Conservation (phyloP, 2,113 vertebrate species). For the Forbesichthys agassizii region DNA sequence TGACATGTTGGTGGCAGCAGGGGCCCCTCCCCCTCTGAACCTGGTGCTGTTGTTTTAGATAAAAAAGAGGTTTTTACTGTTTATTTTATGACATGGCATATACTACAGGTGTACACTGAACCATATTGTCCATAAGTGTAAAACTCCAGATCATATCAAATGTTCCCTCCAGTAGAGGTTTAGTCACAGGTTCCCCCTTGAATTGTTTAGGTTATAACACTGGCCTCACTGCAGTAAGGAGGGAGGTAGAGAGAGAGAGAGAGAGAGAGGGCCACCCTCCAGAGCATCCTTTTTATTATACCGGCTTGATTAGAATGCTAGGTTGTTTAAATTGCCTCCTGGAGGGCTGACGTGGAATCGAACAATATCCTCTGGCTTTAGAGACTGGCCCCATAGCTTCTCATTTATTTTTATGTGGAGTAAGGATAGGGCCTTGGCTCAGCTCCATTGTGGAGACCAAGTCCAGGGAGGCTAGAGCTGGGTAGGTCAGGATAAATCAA, state of each 20-base stretch:
- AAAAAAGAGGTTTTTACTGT: constrained; percentile 7
- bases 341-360: constrained; percentile 70
- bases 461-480: constrained; percentile 53
- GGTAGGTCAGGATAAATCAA: constrained; percentile 71
- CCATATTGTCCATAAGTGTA: constrained; percentile 9
- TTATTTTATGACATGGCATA: constrained; percentile 4
- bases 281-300: constrained; percentile 55
- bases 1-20: constrained; percentile 44
- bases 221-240: constrained; percentile 41
- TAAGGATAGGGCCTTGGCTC: constrained; percentile 61
- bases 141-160: constrained; percentile 31
- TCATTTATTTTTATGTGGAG: constrained; percentile 78
- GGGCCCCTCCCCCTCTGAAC: constrained; percentile 10
- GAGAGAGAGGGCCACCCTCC: constrained; percentile 43
- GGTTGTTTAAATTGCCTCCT: constrained; percentile 77
- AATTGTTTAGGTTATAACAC: constrained; percentile 42
- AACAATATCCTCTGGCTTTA: constrained; percentile 75
- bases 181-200: constrained; percentile 33
- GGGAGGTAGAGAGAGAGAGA: too few species aligned
- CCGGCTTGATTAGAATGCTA: constrained; percentile 72
- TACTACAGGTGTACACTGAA: background rate
- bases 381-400: constrained; percentile 68
- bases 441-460: constrained; percentile 52
- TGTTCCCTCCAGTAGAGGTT: constrained; percentile 40
- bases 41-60: constrained; percentile 2